Percentiles rank a stretch among this genome's conserved stretches.
Conservation (phyloP, 2,888 invertebrate genomes). For the Troides helena region DNA sequence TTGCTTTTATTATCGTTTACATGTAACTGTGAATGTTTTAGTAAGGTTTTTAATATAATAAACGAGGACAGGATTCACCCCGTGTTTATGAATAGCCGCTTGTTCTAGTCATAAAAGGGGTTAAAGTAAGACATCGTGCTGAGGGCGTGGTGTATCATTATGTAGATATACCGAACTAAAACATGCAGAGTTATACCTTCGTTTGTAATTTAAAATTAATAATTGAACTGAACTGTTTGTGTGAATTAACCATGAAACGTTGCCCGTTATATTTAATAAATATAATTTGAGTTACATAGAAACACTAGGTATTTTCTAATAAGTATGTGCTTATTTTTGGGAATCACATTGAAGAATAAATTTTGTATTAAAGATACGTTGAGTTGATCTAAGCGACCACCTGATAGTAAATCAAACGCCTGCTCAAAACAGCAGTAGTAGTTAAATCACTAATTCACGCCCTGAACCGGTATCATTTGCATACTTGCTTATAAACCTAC, state of each 20-base stretch:
- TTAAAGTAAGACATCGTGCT: slow-evolving; percentile 23
- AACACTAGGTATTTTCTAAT: too few species aligned
- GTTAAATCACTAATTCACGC: too few species aligned
- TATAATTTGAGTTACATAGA: too few species aligned
- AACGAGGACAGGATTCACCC: slow-evolving; percentile 13
- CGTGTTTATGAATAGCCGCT: slow-evolving; percentile 9
- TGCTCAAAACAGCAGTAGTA: too few species aligned
- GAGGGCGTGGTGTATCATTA: slow-evolving; percentile 9
- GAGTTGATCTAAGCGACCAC: too few species aligned
- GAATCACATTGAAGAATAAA: too few species aligned
- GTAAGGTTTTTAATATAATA: slow-evolving; percentile 11
- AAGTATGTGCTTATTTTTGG: too few species aligned
- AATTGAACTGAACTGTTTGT: too few species aligned
- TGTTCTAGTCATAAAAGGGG: slow-evolving; percentile 21
- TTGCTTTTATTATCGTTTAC: background rate
- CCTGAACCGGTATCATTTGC: background rate
- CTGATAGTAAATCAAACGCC: too few species aligned
- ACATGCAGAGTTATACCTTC: background rate
- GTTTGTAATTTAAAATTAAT: background rate
- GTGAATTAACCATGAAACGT: too few species aligned
- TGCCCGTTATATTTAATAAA: too few species aligned
- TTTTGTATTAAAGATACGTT: too few species aligned
- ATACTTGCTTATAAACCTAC: background rate
- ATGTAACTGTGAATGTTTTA: background rate
- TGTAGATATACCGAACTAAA: background rate